phyloP scores from a whole-genome alignment of 1,140 invertebrate species.

The Cotesia glomerata region DNA sequence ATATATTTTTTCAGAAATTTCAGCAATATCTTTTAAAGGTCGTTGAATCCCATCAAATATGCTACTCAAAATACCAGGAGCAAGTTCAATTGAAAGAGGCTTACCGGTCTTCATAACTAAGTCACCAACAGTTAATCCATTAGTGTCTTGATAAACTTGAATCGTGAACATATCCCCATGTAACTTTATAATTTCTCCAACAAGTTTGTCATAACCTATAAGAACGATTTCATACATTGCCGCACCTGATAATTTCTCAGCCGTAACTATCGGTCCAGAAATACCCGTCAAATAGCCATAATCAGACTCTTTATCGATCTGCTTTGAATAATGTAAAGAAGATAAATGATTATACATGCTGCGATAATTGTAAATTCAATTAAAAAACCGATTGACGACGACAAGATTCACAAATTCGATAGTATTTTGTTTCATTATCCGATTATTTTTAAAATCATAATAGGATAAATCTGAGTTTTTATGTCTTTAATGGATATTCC shows the following conservation, averaged over 20 bases:
- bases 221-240: constrained; percentile 99
- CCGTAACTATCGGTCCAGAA: constrained; percentile 47
- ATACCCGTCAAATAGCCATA: constrained; percentile 36
- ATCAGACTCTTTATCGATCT: constrained; percentile 40
- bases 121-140: constrained; percentile 98
- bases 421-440: too few species aligned
- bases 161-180: constrained; percentile 99
- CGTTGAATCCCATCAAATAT: constrained; percentile 99
- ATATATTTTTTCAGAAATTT: constrained; percentile 94
- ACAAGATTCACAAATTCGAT: too few species aligned
- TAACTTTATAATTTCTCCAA: constrained; percentile 99
- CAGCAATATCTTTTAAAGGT: constrained; percentile 95
- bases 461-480: too few species aligned
- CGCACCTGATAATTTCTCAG: constrained; percentile 51
- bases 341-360: not conserved
- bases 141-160: constrained; percentile 99
- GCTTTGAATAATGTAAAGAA: not conserved
- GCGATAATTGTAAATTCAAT: too few species aligned
- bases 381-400: too few species aligned
- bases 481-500: too few species aligned
- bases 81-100: constrained; percentile 96
- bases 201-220: constrained; percentile 96
- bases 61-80: constrained; percentile 98
- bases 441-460: too few species aligned
- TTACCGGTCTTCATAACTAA: constrained; percentile 98